Base-by-base conservation (phyloP, 2,113 vertebrate genomes). In the Pachycephala philippinensis region DNA sequence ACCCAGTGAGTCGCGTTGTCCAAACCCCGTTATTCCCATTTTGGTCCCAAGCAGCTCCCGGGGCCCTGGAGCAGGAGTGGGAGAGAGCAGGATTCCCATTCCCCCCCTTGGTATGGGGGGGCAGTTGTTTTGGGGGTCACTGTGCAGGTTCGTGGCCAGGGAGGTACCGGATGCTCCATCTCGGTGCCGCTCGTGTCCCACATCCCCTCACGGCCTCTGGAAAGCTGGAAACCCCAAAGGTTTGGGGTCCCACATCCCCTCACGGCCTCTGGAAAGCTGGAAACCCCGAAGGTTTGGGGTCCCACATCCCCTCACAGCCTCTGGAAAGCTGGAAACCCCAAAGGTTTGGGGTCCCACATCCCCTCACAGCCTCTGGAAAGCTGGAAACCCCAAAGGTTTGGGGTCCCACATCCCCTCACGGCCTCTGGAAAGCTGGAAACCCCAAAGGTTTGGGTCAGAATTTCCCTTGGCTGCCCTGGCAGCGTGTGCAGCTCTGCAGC, bases 1-100 rank as follows among this genome's bases (percentile, higher is more conserved):
- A 3, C 14, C 39, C 4, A 0, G 9, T 0, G 9, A 4, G 9
- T 1, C 1, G 4, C 11, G 23, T 6, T 44, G 11, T 12, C 33
- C 79, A 23, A 23, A 10, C 7, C 28, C 37, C 4, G 0, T 4
- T 8, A 7, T 13, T 45, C 37, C 59, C 16, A 5, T 13, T 23
- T 12, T 0, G 72, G 28, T 10, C 19, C 28, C 81, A 24, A 50
- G 50, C 56, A 37, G 63, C 56, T 70, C 27, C 35, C 4, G 6
- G 50, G 14, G 16, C 13, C 10, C 57, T 30, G 44, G 64, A 27
- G 68, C n/a, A 2, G 42, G 10, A 27, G 7, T 6, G n/a, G 65
- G 37, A 7, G n/a, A 5, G 17, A 19, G 31, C 42, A 23, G n/a
- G 21, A 17, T 31, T 26, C 31, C 54, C 30, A 2, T 27, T 23